phyloP scores from a whole-genome alignment of 1,140 invertebrate genomes.

The Oppia nitens region DNA sequence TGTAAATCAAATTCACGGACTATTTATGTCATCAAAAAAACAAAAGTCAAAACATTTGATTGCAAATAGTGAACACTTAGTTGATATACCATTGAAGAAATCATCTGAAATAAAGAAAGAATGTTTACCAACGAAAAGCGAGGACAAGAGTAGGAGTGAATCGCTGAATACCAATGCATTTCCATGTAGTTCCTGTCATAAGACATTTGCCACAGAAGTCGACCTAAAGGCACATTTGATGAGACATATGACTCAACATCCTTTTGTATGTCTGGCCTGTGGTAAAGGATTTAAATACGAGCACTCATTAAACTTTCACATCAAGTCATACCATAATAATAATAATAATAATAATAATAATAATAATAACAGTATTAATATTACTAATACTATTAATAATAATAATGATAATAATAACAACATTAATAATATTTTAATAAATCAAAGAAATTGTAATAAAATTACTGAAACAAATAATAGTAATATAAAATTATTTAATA shows the following conservation, averaged over 20 bases:
- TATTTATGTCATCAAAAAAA: background rate
- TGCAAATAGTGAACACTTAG: background rate
- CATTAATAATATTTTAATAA: no score
- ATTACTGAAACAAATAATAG: background rate
- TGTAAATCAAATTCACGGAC: background rate
- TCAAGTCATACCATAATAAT: slow-evolving; percentile 17
- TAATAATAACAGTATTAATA: no score
- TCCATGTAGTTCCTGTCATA: slow-evolving; percentile 16
- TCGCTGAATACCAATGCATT: background rate
- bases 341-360: background rate
- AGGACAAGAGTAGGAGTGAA: background rate
- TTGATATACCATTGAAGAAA: no score
- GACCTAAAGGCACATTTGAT: slow-evolving; percentile 16
- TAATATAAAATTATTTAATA: no score
- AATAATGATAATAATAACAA: background rate
- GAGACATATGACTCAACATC: slow-evolving; percentile 17
- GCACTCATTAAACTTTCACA: slow-evolving; percentile 17
- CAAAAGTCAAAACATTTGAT: background rate
- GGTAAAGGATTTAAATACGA: slow-evolving; percentile 20
- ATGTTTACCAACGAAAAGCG: no score
- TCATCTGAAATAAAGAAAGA: no score
- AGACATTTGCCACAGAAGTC: slow-evolving; percentile 17
- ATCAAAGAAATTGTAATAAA: background rate
- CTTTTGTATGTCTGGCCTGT: slow-evolving; percentile 16
- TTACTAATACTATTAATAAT: background rate